These are phyloP conservation scores for Ormia ochracea DNA, from an alignment of 2,888 invertebrate genomes.

Conservation along the genomic window DNA sequence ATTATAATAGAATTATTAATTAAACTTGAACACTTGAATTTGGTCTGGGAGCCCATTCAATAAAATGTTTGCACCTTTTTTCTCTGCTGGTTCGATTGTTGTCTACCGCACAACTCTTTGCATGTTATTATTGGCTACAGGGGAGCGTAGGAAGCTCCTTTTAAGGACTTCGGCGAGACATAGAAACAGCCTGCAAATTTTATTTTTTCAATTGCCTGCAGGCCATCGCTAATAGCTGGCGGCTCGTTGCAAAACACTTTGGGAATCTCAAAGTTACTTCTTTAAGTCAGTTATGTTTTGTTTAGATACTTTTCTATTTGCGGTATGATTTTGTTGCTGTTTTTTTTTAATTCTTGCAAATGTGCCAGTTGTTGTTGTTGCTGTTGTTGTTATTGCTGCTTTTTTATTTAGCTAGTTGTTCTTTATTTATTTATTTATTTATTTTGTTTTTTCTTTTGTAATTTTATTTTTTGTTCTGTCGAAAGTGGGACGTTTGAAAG, in stretches of 20 bases:
- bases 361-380: slow-evolving; percentile 21
- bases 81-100: too few species aligned
- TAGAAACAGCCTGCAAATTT: too few species aligned
- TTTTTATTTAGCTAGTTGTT: slow-evolving; percentile 45
- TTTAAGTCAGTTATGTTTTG: slow-evolving; percentile 54
- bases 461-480: slow-evolving; percentile 37
- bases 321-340: neutral
- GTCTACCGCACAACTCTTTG: too few species aligned
- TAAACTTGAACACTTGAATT: too few species aligned
- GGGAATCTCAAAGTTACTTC: slow-evolving; percentile 14
- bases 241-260: neutral
- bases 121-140: too few species aligned
- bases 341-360: slow-evolving; percentile 38
- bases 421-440: slow-evolving; percentile 36
- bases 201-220: neutral
- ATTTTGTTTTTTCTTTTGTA: neutral
- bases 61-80: too few species aligned
- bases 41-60: too few species aligned
- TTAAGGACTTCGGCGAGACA: too few species aligned
- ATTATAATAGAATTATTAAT: too few species aligned
- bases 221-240: neutral
- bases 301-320: slow-evolving; percentile 38
- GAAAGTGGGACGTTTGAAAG: slow-evolving; percentile 66
- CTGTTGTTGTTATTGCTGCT: slow-evolving; percentile 24
- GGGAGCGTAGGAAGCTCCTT: too few species aligned